Conservation (phyloP, 2,113 vertebrate genomes). For the Ascaphus truei region DNA sequence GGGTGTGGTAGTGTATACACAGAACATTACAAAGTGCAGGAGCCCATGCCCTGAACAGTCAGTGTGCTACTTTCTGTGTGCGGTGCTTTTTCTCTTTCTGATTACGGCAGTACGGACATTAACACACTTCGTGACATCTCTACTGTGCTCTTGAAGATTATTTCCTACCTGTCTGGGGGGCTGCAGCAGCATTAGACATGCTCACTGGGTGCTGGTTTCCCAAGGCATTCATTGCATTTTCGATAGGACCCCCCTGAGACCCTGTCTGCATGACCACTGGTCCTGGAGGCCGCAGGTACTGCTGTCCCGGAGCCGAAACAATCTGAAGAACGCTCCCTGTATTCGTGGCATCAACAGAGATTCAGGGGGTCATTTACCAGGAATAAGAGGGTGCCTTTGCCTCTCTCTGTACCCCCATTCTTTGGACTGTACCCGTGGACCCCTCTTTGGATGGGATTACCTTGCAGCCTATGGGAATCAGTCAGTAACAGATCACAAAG, state of each 20-base stretch:
- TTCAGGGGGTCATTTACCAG: too few relatives aligned
- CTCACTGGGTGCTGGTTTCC: slow-evolving; percentile 60
- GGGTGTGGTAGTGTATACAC: too few relatives aligned
- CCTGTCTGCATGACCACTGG: slow-evolving; percentile 78
- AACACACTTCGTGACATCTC: too few relatives aligned
- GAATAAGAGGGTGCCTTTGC: too few relatives aligned
- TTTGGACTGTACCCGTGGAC: too few relatives aligned
- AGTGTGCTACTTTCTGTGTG: too few relatives aligned
- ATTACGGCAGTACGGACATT: too few relatives aligned
- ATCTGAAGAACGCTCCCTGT: slow-evolving; percentile 90
- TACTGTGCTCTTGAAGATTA: too few relatives aligned
- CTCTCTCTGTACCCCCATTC: not conserved
- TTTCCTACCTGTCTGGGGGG: slow-evolving; percentile 64
- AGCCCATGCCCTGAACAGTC: too few relatives aligned
- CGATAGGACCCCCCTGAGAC: slow-evolving; percentile 54
- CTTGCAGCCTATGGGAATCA: slow-evolving; percentile 76
- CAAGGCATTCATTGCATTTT: slow-evolving; percentile 57
- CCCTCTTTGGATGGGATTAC: slow-evolving; percentile 55
- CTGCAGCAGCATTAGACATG: slow-evolving; percentile 54
- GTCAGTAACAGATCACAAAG: slow-evolving; percentile 14
- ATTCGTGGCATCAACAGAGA: too few relatives aligned
- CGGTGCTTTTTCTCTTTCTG: too few relatives aligned
- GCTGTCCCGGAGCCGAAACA: slow-evolving; percentile 77
- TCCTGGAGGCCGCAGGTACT: slow-evolving; percentile 75
- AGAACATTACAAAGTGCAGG: too few relatives aligned